Percentiles rank a stretch among this genome's conserved stretches.
phyloP scores from a whole-genome alignment of 2,797 vertebrate genomes.

The Lutjanus argentimaculatus region DNA sequence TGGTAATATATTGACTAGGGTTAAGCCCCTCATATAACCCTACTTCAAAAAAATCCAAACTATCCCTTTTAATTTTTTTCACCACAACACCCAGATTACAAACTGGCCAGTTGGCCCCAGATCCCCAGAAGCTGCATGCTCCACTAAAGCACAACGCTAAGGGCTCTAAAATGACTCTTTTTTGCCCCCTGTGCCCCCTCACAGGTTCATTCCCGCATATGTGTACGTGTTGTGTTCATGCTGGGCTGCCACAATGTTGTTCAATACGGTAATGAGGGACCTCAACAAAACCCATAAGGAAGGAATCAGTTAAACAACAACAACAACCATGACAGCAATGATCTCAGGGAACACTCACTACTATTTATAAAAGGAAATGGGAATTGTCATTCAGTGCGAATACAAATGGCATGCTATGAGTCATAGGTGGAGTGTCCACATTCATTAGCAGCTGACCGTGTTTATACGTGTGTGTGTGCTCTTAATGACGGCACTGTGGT shows the following conservation, averaged over 20 bases:
- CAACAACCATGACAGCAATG: slow-evolving; percentile 9
- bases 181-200: background rate
- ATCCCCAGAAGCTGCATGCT: background rate
- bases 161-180: background rate
- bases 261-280: background rate
- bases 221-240: background rate
- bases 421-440: slow-evolving; percentile 64
- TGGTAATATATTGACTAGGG: too few species aligned
- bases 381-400: slow-evolving; percentile 49
- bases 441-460: slow-evolving; percentile 58
- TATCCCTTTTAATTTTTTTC: too few species aligned
- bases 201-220: background rate
- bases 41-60: too few species aligned
- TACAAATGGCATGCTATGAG: slow-evolving; percentile 55
- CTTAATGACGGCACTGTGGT: slow-evolving; percentile 62
- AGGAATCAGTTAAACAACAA: slow-evolving; percentile 1
- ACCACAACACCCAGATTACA: background rate
- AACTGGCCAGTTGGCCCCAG: background rate
- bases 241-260: background rate
- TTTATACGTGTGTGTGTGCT: slow-evolving; percentile 36
- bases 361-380: slow-evolving; percentile 29
- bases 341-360: background rate
- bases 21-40: too few species aligned
- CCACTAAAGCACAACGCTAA: background rate
- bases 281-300: background rate